phyloP scores from a whole-genome alignment of 2,797 vertebrate species.

The Gymnopithys bicolor region DNA sequence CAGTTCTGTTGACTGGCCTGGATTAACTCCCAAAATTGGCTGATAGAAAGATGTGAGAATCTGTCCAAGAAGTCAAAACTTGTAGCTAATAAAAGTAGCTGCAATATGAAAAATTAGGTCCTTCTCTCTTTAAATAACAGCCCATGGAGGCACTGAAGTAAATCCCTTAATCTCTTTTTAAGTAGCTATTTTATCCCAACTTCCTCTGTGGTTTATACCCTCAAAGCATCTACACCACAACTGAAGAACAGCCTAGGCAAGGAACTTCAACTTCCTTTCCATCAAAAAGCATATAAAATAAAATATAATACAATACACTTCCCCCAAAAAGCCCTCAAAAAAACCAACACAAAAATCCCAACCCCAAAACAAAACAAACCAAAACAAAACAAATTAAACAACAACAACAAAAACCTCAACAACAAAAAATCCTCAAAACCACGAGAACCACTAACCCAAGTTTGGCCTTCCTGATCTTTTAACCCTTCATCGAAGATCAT shows the following conservation, averaged over 20 bases:
- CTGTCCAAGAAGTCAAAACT: constrained; percentile 47
- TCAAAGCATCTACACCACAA: constrained; percentile 61
- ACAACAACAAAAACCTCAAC: background rate
- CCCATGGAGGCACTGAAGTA: constrained; percentile 46
- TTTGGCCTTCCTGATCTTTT: constrained; percentile 7
- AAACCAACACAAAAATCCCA: background rate
- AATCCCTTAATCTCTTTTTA: constrained; percentile 68
- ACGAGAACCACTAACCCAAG: background rate
- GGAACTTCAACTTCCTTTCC: constrained; percentile 11
- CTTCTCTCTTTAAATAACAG: constrained; percentile 66
- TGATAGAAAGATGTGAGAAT: constrained; percentile 23
- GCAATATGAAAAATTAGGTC: constrained; percentile 38
- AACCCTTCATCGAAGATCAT: background rate
- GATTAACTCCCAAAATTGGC: constrained; percentile 31
- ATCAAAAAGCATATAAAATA: background rate
- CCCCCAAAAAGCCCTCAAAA: background rate
- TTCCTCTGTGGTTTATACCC: constrained; percentile 67
- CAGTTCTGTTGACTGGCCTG: constrained; percentile 15
- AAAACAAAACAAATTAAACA: background rate
- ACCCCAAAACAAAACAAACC: background rate
- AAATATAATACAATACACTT: background rate
- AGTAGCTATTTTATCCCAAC: constrained; percentile 62
- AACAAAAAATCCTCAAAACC: background rate
- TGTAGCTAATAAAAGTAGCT: constrained; percentile 51
- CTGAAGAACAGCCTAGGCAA: constrained; percentile 37